Evolutionary conservation across 2,888 invertebrate species (phyloP).

Genomic region (Rhagonycha lutea): DNA sequence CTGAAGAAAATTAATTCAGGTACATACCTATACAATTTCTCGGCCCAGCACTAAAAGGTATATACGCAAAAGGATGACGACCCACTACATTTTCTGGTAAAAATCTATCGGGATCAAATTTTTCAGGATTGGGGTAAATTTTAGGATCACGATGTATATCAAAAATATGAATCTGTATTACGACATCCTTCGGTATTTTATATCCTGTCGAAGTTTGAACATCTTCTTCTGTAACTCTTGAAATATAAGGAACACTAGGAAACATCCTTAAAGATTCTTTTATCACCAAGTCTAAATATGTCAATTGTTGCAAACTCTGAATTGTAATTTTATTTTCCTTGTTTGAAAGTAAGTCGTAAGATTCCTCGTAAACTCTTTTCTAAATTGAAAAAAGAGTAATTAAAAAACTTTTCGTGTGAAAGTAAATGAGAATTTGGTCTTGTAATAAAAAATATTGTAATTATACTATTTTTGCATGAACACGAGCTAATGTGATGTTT

Average conservation of each 20-base stretch:
- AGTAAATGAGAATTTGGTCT: neutral
- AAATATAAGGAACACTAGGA: constrained; percentile 69
- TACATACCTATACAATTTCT: constrained; percentile 68
- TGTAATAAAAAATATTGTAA: too few species aligned
- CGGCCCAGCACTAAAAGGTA: constrained; percentile 71
- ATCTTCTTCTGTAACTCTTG: constrained; percentile 51
- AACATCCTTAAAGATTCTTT: constrained; percentile 68
- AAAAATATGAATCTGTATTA: constrained; percentile 62
- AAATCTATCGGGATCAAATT: constrained; percentile 74
- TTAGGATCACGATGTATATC: constrained; percentile 68
- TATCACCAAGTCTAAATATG: constrained; percentile 67
- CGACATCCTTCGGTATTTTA: constrained; percentile 57
- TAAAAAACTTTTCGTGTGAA: neutral
- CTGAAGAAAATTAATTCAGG: neutral
- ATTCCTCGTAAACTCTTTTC: constrained; percentile 54
- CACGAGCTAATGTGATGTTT: too few species aligned
- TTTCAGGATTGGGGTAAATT: constrained; percentile 67
- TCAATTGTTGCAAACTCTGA: constrained; percentile 63
- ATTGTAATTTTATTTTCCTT: constrained; percentile 57
- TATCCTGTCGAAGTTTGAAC: constrained; percentile 38
- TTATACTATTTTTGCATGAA: too few species aligned
- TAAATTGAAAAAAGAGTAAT: constrained; percentile 23
- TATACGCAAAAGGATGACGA: constrained; percentile 66
- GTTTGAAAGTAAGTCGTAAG: constrained; percentile 55
- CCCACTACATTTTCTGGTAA: constrained; percentile 60